A percentile compares a stretch with the other conserved stretches of the same genome.
Evolutionary conservation across 2,888 invertebrate genomes (phyloP).

Genomic region (Eilema depressum): DNA sequence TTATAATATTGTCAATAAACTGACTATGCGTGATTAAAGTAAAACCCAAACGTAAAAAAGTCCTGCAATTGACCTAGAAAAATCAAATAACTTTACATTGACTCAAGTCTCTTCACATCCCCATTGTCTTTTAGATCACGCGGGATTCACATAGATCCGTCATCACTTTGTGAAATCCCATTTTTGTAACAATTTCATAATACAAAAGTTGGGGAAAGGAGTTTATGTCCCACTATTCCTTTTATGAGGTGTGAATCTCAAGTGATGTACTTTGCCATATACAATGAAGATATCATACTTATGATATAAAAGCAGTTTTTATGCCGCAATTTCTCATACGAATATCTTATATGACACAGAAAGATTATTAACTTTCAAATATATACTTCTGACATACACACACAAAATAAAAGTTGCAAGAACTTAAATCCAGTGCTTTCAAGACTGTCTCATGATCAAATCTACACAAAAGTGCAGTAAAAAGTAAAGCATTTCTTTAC

Average conservation of each 20-base stretch:
- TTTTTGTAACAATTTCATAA: constrained; percentile 19
- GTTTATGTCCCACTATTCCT: constrained; percentile 10
- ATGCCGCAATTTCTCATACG: constrained; percentile 11
- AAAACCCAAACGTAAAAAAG: too few relatives aligned
- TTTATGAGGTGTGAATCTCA: constrained; percentile 18
- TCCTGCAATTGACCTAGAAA: background rate
- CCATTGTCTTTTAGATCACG: constrained; percentile 9
- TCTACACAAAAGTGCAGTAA: too few relatives aligned
- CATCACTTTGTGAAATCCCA: constrained; percentile 5
- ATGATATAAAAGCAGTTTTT: constrained; percentile 5
- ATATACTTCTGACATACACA: background rate
- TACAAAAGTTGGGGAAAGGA: constrained; percentile 16
- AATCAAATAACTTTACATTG: background rate
- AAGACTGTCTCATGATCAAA: too few relatives aligned
- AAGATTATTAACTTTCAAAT: background rate
- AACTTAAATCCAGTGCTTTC: too few relatives aligned
- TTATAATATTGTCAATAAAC: background rate
- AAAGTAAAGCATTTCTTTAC: background rate
- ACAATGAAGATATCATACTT: constrained; percentile 12
- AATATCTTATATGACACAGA: constrained; percentile 10
- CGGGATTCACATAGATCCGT: constrained; percentile 5
- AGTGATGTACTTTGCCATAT: constrained; percentile 4
- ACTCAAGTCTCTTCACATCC: background rate
- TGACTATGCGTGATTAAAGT: background rate
- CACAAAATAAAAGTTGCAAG: too few relatives aligned